Evolutionary conservation across 2,888 invertebrate genomes (phyloP), one percentile per base, ranked within the genome.

Genomic region (Caenorhabditis becei): DNA sequence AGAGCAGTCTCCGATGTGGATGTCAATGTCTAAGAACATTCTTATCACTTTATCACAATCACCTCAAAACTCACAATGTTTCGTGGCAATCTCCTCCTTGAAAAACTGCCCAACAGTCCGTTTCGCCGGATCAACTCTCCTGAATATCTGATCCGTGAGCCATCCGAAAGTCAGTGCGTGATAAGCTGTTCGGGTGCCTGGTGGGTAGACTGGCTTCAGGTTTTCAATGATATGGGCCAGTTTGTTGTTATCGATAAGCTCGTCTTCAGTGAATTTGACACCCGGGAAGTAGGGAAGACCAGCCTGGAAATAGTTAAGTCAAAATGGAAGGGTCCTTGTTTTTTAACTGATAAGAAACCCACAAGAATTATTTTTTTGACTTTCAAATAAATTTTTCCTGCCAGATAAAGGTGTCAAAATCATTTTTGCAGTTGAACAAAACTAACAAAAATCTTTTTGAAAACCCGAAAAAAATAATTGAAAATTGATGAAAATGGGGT

Each of bases 151-250:
- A 77, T 92, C 91, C 11, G 90, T 86, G 61, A 91, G 90, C 78
- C 91, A 86, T 10, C 91, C 92, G 70, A 88, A 89, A n/a, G 91
- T 91, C 4, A 91, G 75, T 1, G 87, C 90, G 80, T 92, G 92
- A 84, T 92, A 92, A 4, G 91, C 92, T 47, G 87, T 86, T n/a
- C 86, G 81, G 2, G 89, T 86, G 87, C 91, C 91, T 0, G 87
- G 85, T 8, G 79, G 61, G 89, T 91, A 92, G 28, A 85, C 83
- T 2, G 92, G 91, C 35, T 78, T 82, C 47, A 91, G 89, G 4
- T 82, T 77, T 23, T 91, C 92, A 16, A 91, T 81, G n/a, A 91
- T 71, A 8, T 79, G 53, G 18, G 90, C 87, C 32, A 92, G 80
- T 1, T 85, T 84, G 14, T 89, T 89, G 44, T 91, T 85, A 81